phyloP scores from a whole-genome alignment of 2,797 vertebrate species.

The Myotis planiceps region DNA sequence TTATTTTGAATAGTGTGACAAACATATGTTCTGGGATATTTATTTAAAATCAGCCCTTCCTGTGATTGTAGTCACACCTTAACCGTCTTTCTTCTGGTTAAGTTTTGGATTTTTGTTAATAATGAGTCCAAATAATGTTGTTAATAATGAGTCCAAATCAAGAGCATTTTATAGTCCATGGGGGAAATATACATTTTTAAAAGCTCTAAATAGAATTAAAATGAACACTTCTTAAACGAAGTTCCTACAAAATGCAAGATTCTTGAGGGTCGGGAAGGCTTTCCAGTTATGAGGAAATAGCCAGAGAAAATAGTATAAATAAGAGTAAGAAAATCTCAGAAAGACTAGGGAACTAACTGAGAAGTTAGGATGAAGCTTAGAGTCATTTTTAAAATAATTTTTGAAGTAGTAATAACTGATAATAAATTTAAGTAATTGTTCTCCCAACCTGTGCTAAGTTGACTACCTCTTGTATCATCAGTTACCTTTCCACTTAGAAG shows the following conservation, averaged over 20 bases:
- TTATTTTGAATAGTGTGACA: constrained; percentile 15
- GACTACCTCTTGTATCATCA: not conserved
- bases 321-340: not conserved
- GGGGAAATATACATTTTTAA: not conserved
- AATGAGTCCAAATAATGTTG: not conserved
- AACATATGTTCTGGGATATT: not conserved
- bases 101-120: constrained; percentile 41
- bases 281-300: not conserved
- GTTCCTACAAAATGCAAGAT: not conserved
- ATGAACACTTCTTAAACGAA: not conserved
- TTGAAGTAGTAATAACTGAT: not conserved
- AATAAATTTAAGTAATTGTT: constrained; percentile 29
- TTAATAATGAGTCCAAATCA: not conserved
- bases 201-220: not conserved
- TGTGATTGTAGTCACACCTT: not conserved
- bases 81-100: constrained; percentile 18
- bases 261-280: not conserved
- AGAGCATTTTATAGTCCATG: not conserved
- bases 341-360: not conserved
- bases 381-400: not conserved
- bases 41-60: not conserved
- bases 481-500: not conserved
- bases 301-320: not conserved
- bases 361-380: not conserved
- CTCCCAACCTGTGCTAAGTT: not conserved